phyloP scores from a whole-genome alignment of 2,797 vertebrate genomes.

The Acipenser oxyrinchus region DNA sequence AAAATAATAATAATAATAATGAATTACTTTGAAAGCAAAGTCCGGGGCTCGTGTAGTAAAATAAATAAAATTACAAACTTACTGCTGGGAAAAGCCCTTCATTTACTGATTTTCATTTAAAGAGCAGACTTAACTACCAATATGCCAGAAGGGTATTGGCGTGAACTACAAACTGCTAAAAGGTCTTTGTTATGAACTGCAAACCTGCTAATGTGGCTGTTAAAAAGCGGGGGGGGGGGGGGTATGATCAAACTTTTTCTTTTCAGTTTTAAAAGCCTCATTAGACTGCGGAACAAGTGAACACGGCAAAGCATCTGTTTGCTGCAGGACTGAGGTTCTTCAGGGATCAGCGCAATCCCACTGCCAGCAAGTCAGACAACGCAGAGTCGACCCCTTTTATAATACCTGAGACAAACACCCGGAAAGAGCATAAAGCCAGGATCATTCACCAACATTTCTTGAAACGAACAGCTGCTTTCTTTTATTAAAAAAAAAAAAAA shows the following conservation, averaged over 20 bases:
- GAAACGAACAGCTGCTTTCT: no score
- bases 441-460: no score
- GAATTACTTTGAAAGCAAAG: conserved; percentile 53
- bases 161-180: neutral
- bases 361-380: neutral
- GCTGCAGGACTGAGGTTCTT: neutral
- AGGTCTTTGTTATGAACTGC: neutral
- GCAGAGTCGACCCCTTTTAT: neutral
- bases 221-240: neutral
- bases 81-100: conserved; percentile 7
- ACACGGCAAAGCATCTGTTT: neutral
- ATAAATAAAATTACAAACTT: conserved; percentile 34
- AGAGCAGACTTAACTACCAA: neutral
- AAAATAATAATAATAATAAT: conserved; percentile 34
- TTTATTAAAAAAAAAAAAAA: no score
- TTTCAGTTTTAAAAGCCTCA: neutral
- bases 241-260: neutral
- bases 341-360: neutral
- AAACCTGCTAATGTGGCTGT: neutral
- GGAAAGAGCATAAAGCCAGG: no score
- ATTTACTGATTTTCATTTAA: conserved; percentile 7
- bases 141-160: neutral
- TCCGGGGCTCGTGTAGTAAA: conserved; percentile 44
- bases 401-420: no score
- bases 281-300: neutral